A percentile compares a stretch with the other conserved stretches of the same genome.
Evolutionary conservation across 1,140 invertebrate genomes (phyloP).

Genomic region (Aphis craccivora): DNA sequence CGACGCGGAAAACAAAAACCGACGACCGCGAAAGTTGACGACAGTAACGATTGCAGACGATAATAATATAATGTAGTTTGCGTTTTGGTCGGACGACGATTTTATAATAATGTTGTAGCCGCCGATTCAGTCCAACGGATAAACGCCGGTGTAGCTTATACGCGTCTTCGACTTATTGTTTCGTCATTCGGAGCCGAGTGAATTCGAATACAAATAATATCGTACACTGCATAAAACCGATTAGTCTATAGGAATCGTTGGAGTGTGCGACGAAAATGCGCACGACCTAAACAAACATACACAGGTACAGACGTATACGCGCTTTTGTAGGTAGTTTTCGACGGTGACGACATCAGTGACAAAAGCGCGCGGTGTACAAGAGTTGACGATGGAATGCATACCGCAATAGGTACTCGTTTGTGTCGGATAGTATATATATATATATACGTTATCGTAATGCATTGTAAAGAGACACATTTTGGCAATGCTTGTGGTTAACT

Average conservation of each 20-base stretch:
- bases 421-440: background rate
- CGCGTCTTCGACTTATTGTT: background rate
- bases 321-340: too few relatives aligned
- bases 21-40: background rate
- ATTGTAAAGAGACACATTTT: background rate
- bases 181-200: background rate
- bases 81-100: background rate
- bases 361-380: background rate
- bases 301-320: background rate
- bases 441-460: background rate
- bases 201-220: background rate
- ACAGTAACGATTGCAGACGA: too few relatives aligned
- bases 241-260: background rate
- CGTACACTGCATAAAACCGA: background rate
- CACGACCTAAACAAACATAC: background rate
- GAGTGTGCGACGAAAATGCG: background rate
- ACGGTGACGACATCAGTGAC: background rate
- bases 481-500: background rate
- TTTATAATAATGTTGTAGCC: background rate
- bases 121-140: background rate
- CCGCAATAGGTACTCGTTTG: background rate
- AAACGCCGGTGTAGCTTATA: background rate
- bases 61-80: background rate
- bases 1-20: background rate
- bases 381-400: background rate